Base-by-base conservation (phyloP, 2,888 invertebrate genomes). In the Lasioglossum morio region DNA sequence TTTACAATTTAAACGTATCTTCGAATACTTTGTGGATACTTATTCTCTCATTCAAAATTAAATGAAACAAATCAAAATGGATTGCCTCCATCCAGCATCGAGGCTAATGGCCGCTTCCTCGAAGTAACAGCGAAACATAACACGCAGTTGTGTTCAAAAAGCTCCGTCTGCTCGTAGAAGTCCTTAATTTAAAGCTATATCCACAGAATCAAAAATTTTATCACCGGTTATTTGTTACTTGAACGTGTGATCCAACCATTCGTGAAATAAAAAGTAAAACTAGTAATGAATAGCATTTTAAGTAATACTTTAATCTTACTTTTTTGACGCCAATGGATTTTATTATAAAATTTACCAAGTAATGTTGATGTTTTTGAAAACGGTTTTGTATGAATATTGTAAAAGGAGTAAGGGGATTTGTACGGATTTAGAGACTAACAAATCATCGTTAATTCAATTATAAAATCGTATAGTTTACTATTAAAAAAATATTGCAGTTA, bases 131-230 rank as follows among this genome's bases (percentile, higher is more conserved):
- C 63, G 72, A 63, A 79, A 77, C 63, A 16, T 60, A 3, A 74
- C 16, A 66, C 57, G 60, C 57, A 40, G 76, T 60, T 46, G 73
- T 16, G 60, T 37, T 72, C 63, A 66, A 82, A 74, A 79, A 82
- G 72, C 75, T 72, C 80, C 82, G 46, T 46, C 46, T 46, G 46
- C 84, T 43, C 87, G 79, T 80, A 77, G 80, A 87, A 87, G 53
- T 34, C 34, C 1, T 27, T 5, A 30, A 30, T 27, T 16, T 72
- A 72, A 46, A 27, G 72, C 27, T 16, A 5, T 19, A 8, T 37
- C 23, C 69, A 37, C 10, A 34, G 34, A 19, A 0, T 34, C 7
- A 1, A 7, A 19, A 19, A 8, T 66, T 34, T 66, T 10, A 34
- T 16, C 7, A 2, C 16, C 14, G 1, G 30, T 14, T 14, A 4